Conservation (phyloP, 2,888 invertebrate species). For the Dryomyza anilis region DNA sequence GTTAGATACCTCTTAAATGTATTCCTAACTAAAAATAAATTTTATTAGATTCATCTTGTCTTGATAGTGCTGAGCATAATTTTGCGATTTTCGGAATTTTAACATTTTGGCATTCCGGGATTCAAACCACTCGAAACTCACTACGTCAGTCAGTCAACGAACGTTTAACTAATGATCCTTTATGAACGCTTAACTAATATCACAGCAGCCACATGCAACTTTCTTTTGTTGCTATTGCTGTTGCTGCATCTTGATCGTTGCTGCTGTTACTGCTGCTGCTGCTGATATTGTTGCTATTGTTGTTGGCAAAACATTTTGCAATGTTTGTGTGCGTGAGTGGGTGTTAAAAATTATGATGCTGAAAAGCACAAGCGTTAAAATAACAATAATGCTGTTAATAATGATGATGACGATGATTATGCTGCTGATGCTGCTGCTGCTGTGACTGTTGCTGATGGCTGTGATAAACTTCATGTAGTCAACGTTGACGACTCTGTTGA, state of each 20-base stretch:
- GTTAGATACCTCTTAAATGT: too few species aligned
- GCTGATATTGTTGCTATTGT: too few species aligned
- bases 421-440: slow-evolving; percentile 48
- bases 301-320: too few species aligned
- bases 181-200: slow-evolving; percentile 10
- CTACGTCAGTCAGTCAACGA: too few species aligned
- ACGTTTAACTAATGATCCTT: slow-evolving; percentile 18
- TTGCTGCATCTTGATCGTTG: slow-evolving; percentile 4
- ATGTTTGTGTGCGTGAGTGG: slow-evolving; percentile 9
- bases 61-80: too few species aligned
- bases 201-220: background rate
- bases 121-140: too few species aligned
- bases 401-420: slow-evolving; percentile 56
- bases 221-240: slow-evolving; percentile 31
- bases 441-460: slow-evolving; percentile 27
- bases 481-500: slow-evolving; percentile 36
- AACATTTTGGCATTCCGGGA: too few species aligned
- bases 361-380: slow-evolving; percentile 14
- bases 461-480: slow-evolving; percentile 16
- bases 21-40: too few species aligned
- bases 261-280: background rate
- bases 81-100: too few species aligned
- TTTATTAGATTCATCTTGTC: too few species aligned
- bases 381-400: slow-evolving; percentile 22
- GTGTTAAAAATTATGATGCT: slow-evolving; percentile 24